phyloP scores from a whole-genome alignment of 2,797 vertebrate genomes.

The Echiichthys vipera region DNA sequence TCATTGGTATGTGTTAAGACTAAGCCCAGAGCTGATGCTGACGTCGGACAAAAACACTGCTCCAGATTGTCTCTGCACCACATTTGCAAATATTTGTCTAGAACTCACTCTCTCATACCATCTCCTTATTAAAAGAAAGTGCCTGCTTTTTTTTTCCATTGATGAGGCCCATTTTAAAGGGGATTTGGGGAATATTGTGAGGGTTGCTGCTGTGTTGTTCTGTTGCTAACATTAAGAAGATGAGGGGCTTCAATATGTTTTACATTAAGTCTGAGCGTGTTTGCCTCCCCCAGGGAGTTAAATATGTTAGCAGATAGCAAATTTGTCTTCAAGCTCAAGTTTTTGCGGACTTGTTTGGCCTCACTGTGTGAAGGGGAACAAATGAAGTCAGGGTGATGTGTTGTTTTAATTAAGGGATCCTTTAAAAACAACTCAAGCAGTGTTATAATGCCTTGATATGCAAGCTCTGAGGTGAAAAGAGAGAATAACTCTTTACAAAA shows the following conservation, averaged over 20 bases:
- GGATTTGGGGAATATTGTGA: constrained; percentile 41
- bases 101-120: constrained; percentile 17
- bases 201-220: constrained; percentile 40
- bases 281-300: constrained; percentile 53
- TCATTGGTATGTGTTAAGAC: constrained; percentile 79
- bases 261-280: constrained; percentile 63
- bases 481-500: constrained; percentile 1
- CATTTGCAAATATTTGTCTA: constrained; percentile 52
- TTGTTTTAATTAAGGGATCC: constrained; percentile 40
- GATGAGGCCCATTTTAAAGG: constrained; percentile 46
- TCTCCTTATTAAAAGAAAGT: constrained; percentile 44
- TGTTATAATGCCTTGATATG: neutral
- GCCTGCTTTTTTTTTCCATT: constrained; percentile 38
- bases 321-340: constrained; percentile 33
- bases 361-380: constrained; percentile 22
- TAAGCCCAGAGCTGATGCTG: constrained; percentile 58
- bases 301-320: constrained; percentile 40
- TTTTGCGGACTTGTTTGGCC: constrained; percentile 35
- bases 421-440: constrained; percentile 10
- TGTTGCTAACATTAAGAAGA: constrained; percentile 47
- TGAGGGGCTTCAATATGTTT: constrained; percentile 57
- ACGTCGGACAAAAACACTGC: constrained; percentile 32
- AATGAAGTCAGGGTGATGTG: constrained; percentile 8
- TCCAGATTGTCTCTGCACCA: constrained; percentile 29
- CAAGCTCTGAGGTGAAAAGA: neutral